Conservation (phyloP, 2,113 vertebrate species). For the Microcebus murinus region DNA sequence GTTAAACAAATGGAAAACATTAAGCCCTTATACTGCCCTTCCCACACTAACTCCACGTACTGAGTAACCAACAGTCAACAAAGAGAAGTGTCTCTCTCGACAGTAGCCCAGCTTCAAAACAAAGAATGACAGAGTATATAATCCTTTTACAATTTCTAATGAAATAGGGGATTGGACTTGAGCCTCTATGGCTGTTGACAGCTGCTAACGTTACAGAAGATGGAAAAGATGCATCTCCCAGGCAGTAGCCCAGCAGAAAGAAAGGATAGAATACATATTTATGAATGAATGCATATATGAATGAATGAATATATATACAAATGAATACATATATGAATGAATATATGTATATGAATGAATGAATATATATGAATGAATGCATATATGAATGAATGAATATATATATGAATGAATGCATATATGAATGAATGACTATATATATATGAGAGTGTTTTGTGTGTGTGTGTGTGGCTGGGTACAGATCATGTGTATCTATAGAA, state of each 20-base stretch:
- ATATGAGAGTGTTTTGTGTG: too few species aligned
- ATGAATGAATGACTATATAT: background rate
- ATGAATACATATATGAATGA: too few species aligned
- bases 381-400: background rate
- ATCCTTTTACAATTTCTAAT: too few species aligned
- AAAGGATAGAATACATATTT: background rate
- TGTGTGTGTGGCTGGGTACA: background rate
- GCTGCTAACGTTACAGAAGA: too few species aligned
- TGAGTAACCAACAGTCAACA: too few species aligned
- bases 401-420: too few species aligned
- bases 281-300: too few species aligned
- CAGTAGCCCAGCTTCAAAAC: background rate
- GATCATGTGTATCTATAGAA: too few species aligned
- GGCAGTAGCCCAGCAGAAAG: background rate
- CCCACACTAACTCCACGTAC: too few species aligned
- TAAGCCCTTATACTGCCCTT: background rate
- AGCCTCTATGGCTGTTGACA: background rate
- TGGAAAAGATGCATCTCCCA: background rate
- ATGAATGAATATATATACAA: background rate
- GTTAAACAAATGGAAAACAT: background rate
- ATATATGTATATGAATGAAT: too few species aligned
- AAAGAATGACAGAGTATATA: too few species aligned
- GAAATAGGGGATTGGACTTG: background rate
- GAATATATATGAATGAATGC: too few species aligned
- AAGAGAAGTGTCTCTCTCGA: background rate